Evolutionary conservation across 1,140 invertebrate species (phyloP).

Genomic region (Ceratitis capitata): DNA sequence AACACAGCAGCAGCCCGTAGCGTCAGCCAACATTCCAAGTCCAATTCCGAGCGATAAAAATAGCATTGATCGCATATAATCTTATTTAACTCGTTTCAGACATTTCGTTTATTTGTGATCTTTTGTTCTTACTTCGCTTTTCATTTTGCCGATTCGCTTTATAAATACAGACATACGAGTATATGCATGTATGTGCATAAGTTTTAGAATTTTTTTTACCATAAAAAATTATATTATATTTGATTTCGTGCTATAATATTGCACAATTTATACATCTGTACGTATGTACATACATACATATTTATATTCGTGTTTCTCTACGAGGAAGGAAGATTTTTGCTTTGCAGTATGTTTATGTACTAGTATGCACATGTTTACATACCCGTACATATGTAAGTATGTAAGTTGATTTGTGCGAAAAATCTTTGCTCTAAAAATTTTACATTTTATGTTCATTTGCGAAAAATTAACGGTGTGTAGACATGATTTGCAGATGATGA

Average conservation of each 20-base stretch:
- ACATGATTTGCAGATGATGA: background rate
- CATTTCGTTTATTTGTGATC: background rate
- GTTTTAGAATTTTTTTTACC: background rate
- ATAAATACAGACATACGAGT: background rate
- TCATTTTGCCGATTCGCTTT: background rate
- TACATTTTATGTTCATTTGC: background rate
- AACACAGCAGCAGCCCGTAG: background rate
- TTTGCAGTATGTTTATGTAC: background rate
- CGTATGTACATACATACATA: background rate
- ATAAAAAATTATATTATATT: background rate
- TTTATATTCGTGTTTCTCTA: background rate
- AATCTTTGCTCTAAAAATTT: background rate
- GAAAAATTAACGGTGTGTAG: conserved; percentile 33
- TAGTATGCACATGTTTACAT: no score
- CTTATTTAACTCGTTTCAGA: conserved; percentile 22
- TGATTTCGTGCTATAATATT: background rate
- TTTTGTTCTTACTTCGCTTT: background rate
- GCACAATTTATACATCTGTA: no score
- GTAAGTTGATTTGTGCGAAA: background rate
- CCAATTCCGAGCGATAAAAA: conserved; percentile 22
- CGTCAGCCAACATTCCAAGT: background rate
- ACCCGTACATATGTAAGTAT: no score
- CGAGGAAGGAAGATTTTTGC: background rate
- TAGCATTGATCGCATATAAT: conserved; percentile 31
- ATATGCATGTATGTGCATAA: background rate